A percentile compares a stretch with the other conserved stretches of the same genome.
phyloP scores from a whole-genome alignment of 2,113 vertebrate species.

The Siniperca chuatsi region DNA sequence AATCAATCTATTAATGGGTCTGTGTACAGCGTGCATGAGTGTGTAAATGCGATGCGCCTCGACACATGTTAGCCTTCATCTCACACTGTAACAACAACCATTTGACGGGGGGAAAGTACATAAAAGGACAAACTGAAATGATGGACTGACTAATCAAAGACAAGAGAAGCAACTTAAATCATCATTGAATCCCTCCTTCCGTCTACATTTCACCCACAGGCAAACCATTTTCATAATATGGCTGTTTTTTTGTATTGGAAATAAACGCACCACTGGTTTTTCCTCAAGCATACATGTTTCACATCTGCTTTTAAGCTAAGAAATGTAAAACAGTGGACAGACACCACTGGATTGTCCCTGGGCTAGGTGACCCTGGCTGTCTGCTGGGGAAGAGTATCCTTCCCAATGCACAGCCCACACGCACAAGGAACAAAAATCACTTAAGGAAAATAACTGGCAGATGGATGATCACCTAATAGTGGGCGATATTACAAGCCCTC shows the following conservation, averaged over 20 bases:
- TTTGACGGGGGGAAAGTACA: background rate
- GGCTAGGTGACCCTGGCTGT: conserved; percentile 8
- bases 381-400: conserved; percentile 1
- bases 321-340: conserved; percentile 38
- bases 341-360: background rate
- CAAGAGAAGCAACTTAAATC: background rate
- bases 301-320: conserved; percentile 33
- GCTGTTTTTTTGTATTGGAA: background rate
- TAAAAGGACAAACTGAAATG: conserved; percentile 5
- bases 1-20: conserved; percentile 38
- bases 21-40: conserved; percentile 23
- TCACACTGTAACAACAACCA: conserved; percentile 13
- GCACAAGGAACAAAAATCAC: conserved; percentile 19
- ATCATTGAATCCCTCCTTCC: background rate
- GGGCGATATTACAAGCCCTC: conserved; percentile 9
- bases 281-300: conserved; percentile 17
- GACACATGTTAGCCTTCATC: conserved; percentile 37
- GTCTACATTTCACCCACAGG: conserved; percentile 13
- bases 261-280: conserved; percentile 29
- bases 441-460: conserved; percentile 31
- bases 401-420: background rate
- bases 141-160: conserved; percentile 28
- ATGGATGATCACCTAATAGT: conserved; percentile 5
- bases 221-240: conserved; percentile 2
- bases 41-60: conserved; percentile 23